phyloP scores from a whole-genome alignment of 2,888 invertebrate genomes.

The Ypsolopha sequella region DNA sequence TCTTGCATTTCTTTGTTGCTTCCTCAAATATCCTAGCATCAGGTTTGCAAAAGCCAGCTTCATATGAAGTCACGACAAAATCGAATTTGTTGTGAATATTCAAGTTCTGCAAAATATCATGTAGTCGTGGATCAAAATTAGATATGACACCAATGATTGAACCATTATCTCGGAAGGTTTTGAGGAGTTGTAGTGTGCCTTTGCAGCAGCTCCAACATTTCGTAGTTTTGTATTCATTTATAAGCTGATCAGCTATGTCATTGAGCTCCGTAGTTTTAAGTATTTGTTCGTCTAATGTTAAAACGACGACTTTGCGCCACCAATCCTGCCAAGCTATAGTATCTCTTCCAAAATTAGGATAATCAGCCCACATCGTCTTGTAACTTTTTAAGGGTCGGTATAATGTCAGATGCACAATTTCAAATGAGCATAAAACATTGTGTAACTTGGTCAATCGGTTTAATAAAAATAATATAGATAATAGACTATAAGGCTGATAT shows the following conservation, averaged over 20 bases:
- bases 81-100: conserved; percentile 79
- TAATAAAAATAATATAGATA: no score
- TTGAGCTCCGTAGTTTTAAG: conserved; percentile 25
- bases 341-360: conserved; percentile 85
- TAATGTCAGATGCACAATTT: no score
- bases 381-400: conserved; percentile 76
- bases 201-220: conserved; percentile 79
- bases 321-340: conserved; percentile 83
- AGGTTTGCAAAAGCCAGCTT: conserved; percentile 81
- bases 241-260: conserved; percentile 69
- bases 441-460: no score
- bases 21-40: conserved; percentile 76
- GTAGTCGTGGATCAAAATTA: conserved; percentile 88
- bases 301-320: conserved; percentile 81
- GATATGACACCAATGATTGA: conserved; percentile 82
- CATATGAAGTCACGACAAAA: conserved; percentile 86
- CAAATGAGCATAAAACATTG: no score
- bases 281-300: conserved; percentile 72
- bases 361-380: conserved; percentile 71
- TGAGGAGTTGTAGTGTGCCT: conserved; percentile 74
- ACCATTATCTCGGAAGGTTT: conserved; percentile 60
- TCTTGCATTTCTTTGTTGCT: conserved; percentile 64
- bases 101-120: conserved; percentile 74
- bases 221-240: conserved; percentile 77
- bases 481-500: no score